A percentile compares a stretch with the other conserved stretches of the same genome.
Conservation (phyloP, 2,888 invertebrate genomes). For the Icerya purchasi region DNA sequence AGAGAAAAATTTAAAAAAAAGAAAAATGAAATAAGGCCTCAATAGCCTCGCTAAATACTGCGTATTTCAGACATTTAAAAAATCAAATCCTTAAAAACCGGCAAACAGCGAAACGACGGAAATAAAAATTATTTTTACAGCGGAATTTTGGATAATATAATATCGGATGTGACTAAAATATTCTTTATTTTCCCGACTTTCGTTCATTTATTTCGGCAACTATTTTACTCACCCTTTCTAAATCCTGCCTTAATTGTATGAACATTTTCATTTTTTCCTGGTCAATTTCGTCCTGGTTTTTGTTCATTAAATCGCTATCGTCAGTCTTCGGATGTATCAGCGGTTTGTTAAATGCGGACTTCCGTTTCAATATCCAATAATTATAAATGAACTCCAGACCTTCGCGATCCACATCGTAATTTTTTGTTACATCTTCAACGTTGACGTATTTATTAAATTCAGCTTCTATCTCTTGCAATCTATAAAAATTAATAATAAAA, state of each 20-base stretch:
- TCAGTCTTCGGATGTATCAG: constrained; percentile 68
- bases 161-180: too few species aligned
- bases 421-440: constrained; percentile 48
- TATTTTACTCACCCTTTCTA: constrained; percentile 54
- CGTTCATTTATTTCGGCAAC: too few species aligned
- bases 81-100: too few species aligned
- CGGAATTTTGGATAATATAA: too few species aligned
- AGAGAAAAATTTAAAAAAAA: too few species aligned
- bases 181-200: too few species aligned
- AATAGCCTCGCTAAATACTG: too few species aligned
- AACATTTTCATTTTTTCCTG: constrained; percentile 87
- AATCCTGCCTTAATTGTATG: constrained; percentile 82
- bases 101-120: too few species aligned
- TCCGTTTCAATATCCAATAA: constrained; percentile 91
- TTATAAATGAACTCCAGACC: constrained; percentile 72
- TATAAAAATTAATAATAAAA: too few species aligned
- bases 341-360: constrained; percentile 64
- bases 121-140: too few species aligned
- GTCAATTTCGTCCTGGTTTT: constrained; percentile 67
- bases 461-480: constrained; percentile 74
- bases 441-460: constrained; percentile 84
- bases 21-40: too few species aligned
- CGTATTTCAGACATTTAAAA: too few species aligned
- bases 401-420: constrained; percentile 58
- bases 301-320: constrained; percentile 53